Base-by-base conservation (phyloP, 2,888 invertebrate species). In the Alcis repandata region DNA sequence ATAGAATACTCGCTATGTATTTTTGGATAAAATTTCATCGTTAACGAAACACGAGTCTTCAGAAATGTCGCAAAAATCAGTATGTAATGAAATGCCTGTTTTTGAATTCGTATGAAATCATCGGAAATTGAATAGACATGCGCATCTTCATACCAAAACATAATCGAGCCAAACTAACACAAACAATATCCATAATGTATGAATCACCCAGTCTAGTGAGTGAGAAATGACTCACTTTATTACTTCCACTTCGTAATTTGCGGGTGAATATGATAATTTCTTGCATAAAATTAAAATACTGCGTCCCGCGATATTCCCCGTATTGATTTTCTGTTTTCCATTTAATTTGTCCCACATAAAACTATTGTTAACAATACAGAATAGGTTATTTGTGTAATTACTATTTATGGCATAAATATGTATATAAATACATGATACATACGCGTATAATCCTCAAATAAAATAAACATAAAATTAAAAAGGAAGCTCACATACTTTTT, bases 131-230 rank as follows among this genome's bases (percentile, higher is more conserved):
- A 10, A 6, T 2, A 4, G 27, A 27, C 27, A 27, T n/a, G 9
- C 6, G 13, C 0, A 22, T 45, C 22, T 13, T 20, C 13, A 13
- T 32, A 9, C n/a, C 27, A 49, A 51, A 51, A 38, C 36, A 51
- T 36, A 1, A 19, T 6, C 33, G 7, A 38, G n/a, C 19, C 36
- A 8, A 36, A n/a, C 20, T 38, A 51, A 54, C 32, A 15, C 41
- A 7, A 54, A 41, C 41, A 43, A 2, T 33, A 19, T 56, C 1
- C 56, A 56, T 45, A 36, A 56, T 45, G 22, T 10, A 46, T 56
- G 56, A 56, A 15, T 56, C 56, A 56, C 10, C 10, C 33, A 36
- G 56, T 56, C 33, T 45, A 56, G 36, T 36, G 56, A 56, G 17
- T 45, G 19, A 2, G n/a, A 19, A 8, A 49, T 41, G 59, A 59